Evolutionary conservation across 2,888 invertebrate species (phyloP).

Genomic region (Linyphia triangularis): DNA sequence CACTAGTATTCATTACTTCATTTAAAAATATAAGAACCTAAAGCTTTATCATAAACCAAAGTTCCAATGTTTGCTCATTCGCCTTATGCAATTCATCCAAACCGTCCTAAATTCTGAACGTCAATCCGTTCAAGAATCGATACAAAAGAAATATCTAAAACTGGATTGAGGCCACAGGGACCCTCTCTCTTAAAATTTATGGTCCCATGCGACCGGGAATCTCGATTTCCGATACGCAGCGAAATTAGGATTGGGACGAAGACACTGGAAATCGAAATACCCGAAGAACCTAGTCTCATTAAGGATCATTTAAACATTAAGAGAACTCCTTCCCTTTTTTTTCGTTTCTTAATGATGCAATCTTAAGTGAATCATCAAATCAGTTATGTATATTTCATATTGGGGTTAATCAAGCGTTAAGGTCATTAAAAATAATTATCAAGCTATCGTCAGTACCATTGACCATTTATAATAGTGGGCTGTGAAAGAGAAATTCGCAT

Average conservation of each 20-base stretch:
- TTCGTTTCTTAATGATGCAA: neutral
- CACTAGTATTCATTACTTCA: too few species aligned
- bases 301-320: neutral
- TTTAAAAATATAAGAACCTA: too few species aligned
- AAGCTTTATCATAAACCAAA: too few species aligned
- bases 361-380: neutral
- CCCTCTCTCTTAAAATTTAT: constrained; percentile 27
- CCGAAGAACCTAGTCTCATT: neutral
- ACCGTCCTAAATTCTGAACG: neutral
- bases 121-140: neutral
- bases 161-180: neutral
- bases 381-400: too few species aligned
- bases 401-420: too few species aligned
- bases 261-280: constrained; percentile 11
- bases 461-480: too few species aligned
- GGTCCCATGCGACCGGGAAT: neutral
- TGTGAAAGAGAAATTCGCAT: too few species aligned
- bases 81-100: neutral
- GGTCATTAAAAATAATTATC: too few species aligned
- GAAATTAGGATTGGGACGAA: constrained; percentile 20
- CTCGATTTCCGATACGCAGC: constrained; percentile 50
- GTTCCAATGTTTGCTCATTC: too few species aligned
- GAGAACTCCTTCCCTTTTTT: neutral
- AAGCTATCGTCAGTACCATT: too few species aligned
- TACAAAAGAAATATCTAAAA: neutral